These are phyloP conservation scores for Cephonodes hylas DNA, from an alignment of 2,888 invertebrate species.

Conservation along the genomic window DNA sequence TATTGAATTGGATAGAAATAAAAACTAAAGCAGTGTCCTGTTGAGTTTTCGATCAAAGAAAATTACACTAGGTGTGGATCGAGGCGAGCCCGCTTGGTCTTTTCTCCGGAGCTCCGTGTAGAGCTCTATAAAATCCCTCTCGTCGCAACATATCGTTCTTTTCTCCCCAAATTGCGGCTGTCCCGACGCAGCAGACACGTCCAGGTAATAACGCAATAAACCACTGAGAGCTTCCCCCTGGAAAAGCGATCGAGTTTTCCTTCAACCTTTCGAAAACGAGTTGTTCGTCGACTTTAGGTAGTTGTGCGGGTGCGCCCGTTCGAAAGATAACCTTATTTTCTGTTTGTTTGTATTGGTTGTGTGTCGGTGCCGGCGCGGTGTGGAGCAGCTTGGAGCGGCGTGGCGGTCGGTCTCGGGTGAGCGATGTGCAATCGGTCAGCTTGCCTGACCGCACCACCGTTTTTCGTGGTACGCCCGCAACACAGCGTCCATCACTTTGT, in stretches of 20 bases:
- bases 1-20: slow-evolving; percentile 73
- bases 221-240: slow-evolving; percentile 78
- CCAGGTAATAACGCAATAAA: slow-evolving; percentile 82
- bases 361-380: slow-evolving; percentile 23
- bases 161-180: slow-evolving; percentile 76
- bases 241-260: slow-evolving; percentile 80
- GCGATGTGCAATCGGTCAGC: slow-evolving; percentile 68
- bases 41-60: slow-evolving; percentile 75
- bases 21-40: slow-evolving; percentile 62
- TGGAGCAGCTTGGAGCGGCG: neutral
- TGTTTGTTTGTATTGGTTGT: slow-evolving; percentile 55
- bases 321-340: slow-evolving; percentile 61
- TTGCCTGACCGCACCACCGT: slow-evolving; percentile 66
- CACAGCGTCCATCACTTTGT: slow-evolving; percentile 73
- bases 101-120: slow-evolving; percentile 54
- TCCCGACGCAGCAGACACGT: slow-evolving; percentile 76
- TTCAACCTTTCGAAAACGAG: slow-evolving; percentile 75
- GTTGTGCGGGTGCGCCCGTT: slow-evolving; percentile 37
- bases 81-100: slow-evolving; percentile 52
- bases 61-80: slow-evolving; percentile 65
- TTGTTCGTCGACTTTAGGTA: slow-evolving; percentile 63
- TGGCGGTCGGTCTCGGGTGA: slow-evolving; percentile 36
- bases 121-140: slow-evolving; percentile 75
- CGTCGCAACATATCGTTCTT: slow-evolving; percentile 76
- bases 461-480: slow-evolving; percentile 68